These are phyloP conservation scores for Squalus acanthias DNA, from an alignment of 2,797 vertebrate species.

Conservation along the genomic window DNA sequence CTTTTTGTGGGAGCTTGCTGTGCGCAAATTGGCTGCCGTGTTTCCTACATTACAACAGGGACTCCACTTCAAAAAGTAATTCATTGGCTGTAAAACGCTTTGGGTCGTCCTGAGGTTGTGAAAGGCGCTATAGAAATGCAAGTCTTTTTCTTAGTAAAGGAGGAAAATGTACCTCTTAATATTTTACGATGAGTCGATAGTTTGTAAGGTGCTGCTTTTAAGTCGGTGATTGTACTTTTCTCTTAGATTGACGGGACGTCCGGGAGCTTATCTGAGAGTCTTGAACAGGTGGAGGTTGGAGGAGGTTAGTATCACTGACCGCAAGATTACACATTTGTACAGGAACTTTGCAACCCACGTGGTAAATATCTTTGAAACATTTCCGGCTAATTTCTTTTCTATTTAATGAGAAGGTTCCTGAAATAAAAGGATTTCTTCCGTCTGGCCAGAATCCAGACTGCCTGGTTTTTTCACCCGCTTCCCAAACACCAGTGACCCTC, in stretches of 20 bases:
- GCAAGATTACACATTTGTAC: background rate
- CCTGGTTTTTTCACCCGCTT: background rate
- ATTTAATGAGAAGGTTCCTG: background rate
- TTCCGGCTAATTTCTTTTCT: background rate
- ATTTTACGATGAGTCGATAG: background rate
- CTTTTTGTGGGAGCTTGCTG: too few species aligned
- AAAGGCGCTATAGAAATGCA: too few species aligned
- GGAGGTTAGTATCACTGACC: slow-evolving; percentile 66
- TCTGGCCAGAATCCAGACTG: background rate
- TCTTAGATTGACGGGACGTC: slow-evolving; percentile 82
- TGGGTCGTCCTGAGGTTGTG: too few species aligned
- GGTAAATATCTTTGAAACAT: slow-evolving; percentile 38
- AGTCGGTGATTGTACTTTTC: background rate
- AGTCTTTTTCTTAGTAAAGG: background rate
- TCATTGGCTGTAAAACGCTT: too few species aligned
- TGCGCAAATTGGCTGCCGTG: too few species aligned
- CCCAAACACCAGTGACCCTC: background rate
- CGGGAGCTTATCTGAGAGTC: slow-evolving; percentile 85
- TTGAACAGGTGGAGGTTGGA: slow-evolving; percentile 90
- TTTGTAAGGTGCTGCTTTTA: background rate
- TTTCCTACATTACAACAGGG: too few species aligned
- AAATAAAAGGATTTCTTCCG: too few species aligned
- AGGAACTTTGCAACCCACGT: background rate
- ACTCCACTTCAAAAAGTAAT: too few species aligned
- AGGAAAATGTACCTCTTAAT: background rate